Percentiles rank a stretch among this genome's conserved stretches.
Evolutionary conservation across 2,113 vertebrate genomes (phyloP).

Genomic region (Condylura cristata): DNA sequence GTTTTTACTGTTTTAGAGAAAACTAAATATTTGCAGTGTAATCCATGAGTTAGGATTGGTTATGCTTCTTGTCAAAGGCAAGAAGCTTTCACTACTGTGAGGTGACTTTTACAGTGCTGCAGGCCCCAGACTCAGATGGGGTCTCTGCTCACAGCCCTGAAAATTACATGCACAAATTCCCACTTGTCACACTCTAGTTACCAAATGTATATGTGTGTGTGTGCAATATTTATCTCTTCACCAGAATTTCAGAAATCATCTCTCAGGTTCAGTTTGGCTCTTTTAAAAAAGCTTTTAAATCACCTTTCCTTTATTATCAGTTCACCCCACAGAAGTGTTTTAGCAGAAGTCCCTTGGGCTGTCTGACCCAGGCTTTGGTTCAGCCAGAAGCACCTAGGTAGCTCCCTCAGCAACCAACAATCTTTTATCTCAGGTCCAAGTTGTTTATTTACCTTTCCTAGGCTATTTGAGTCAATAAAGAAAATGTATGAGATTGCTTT

Average conservation of each 20-base stretch:
- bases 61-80: not conserved
- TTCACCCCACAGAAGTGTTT: not conserved
- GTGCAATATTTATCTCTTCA: not conserved
- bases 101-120: not conserved
- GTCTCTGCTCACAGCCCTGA: not conserved
- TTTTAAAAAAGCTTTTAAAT: not conserved
- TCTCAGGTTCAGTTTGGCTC: not conserved
- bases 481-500: conserved; percentile 48
- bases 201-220: not conserved
- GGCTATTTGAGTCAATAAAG: conserved; percentile 50
- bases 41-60: not conserved
- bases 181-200: not conserved
- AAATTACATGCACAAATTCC: not conserved
- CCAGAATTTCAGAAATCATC: not conserved
- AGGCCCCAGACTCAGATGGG: not conserved
- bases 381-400: not conserved
- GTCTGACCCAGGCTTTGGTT: not conserved
- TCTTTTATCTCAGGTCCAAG: conserved; percentile 34
- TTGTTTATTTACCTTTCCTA: conserved; percentile 58
- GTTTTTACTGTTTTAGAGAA: not conserved
- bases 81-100: not conserved
- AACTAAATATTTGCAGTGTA: not conserved
- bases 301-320: not conserved
- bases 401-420: not conserved
- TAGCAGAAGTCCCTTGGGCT: not conserved